Evolutionary conservation across 2,888 invertebrate species (phyloP).

Genomic region (Drosophila peninsularis): DNA sequence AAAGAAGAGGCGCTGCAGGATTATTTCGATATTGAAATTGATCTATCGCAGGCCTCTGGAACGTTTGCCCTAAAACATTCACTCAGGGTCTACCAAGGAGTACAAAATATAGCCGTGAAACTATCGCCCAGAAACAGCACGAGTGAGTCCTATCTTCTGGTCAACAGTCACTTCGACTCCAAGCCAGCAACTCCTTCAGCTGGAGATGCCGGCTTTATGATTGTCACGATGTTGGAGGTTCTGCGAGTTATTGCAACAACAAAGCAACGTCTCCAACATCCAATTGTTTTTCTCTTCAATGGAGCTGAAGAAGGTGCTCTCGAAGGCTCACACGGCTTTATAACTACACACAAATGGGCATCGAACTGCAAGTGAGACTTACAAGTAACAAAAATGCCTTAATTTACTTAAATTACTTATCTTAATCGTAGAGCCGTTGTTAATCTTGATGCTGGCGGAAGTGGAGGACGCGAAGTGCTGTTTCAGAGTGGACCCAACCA

Average conservation of each 20-base stretch:
- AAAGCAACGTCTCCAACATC: constrained; percentile 85
- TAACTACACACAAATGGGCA: constrained; percentile 92
- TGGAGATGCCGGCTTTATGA: constrained; percentile 88
- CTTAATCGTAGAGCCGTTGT: constrained; percentile 87
- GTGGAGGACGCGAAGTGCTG: constrained; percentile 94
- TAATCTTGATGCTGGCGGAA: constrained; percentile 96
- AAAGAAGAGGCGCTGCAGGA: constrained; percentile 61
- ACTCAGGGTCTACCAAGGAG: constrained; percentile 76
- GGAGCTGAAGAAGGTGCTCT: constrained; percentile 88
- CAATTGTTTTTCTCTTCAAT: constrained; percentile 88
- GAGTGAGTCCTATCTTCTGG: constrained; percentile 85
- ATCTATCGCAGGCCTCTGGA: constrained; percentile 77
- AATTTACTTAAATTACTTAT: not conserved
- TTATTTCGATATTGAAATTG: constrained; percentile 74
- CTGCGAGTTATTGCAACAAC: constrained; percentile 84
- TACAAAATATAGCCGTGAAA: constrained; percentile 82
- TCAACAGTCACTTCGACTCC: constrained; percentile 97
- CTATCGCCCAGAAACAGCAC: constrained; percentile 67
- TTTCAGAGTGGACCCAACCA: constrained; percentile 94
- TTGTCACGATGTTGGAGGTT: constrained; percentile 87
- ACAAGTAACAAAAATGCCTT: not conserved
- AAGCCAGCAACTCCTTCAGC: constrained; percentile 93
- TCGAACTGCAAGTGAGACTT: constrained; percentile 86
- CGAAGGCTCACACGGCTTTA: constrained; percentile 89
- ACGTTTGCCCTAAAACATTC: constrained; percentile 60